phyloP scores from a whole-genome alignment of 2,113 vertebrate genomes.

The Prinia subflava region DNA sequence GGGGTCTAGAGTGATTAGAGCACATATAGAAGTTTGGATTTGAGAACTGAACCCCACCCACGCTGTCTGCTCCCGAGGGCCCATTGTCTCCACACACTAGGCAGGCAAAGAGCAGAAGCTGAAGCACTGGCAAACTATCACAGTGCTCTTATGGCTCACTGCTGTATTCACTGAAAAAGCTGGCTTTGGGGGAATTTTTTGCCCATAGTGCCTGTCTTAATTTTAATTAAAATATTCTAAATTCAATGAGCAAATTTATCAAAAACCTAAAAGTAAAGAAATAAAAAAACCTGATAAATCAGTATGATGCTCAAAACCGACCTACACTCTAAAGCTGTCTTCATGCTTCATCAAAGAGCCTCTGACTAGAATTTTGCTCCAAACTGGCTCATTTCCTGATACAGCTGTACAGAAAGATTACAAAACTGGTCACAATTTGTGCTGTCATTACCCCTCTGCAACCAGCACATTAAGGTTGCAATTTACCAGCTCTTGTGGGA shows the following conservation, averaged over 20 bases:
- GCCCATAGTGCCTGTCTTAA: neutral
- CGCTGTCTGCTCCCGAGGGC: rapidly evolving
- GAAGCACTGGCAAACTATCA: neutral
- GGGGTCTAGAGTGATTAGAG: neutral
- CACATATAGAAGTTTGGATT: neutral
- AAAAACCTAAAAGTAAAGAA: neutral
- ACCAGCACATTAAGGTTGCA: neutral
- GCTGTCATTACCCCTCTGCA: neutral
- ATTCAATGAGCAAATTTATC: neutral
- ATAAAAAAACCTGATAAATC: neutral
- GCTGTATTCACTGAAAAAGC: neutral
- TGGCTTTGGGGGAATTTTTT: neutral
- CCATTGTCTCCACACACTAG: rapidly evolving
- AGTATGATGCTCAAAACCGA: neutral
- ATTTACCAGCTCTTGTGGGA: conserved; percentile 22
- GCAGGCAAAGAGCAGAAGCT: neutral
- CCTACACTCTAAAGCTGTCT: neutral
- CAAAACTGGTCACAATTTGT: conserved; percentile 26
- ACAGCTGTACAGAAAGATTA: conserved; percentile 4
- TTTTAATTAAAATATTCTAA: neutral
- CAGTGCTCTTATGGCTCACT: neutral
- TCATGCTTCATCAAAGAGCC: neutral
- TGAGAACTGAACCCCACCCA: neutral
- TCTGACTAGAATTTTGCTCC: neutral
- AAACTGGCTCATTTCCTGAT: neutral